Evolutionary conservation across 2,888 invertebrate species (phyloP).

Genomic region (Drosophila peninsularis): DNA sequence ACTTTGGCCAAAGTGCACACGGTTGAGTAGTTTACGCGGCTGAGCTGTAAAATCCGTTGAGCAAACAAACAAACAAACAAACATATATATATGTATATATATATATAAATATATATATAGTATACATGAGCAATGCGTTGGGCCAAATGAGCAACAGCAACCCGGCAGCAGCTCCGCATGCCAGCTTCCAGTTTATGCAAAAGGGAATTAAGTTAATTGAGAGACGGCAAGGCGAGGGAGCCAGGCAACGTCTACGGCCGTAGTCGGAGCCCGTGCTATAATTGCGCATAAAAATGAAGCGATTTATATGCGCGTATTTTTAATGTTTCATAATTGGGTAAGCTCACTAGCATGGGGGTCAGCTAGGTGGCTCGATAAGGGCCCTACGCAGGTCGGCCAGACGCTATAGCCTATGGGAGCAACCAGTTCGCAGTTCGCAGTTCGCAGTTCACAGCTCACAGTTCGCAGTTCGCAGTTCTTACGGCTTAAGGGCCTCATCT

Average conservation of each 20-base stretch:
- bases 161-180: no score
- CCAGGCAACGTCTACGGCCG: conserved; percentile 17
- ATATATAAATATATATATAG: conserved; percentile 30
- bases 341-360: conserved; percentile 35
- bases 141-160: conserved; percentile 49
- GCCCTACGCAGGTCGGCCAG: conserved; percentile 19
- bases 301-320: conserved; percentile 80
- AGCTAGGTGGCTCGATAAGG: conserved; percentile 34
- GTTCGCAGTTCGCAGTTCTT: conserved; percentile 21
- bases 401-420: conserved; percentile 8
- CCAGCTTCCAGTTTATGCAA: conserved; percentile 47
- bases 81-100: neutral
- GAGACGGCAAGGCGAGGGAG: conserved; percentile 24
- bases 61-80: neutral
- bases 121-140: conserved; percentile 58
- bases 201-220: conserved; percentile 77
- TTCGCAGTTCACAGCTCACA: conserved; percentile 18
- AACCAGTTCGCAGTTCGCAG: neutral
- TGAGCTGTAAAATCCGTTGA: conserved; percentile 62
- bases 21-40: conserved; percentile 62
- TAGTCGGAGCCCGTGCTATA: conserved; percentile 34
- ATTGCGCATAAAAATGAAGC: conserved; percentile 77
- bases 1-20: conserved; percentile 69
- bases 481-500: conserved; percentile 9
- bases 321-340: conserved; percentile 77